A percentile compares a stretch with the other conserved stretches of the same genome.
These are phyloP conservation scores for Aurelia sp. DNA, from an alignment of 30 jellyfish, hydroid and myxozoan genomes.

Conservation along the genomic window DNA sequence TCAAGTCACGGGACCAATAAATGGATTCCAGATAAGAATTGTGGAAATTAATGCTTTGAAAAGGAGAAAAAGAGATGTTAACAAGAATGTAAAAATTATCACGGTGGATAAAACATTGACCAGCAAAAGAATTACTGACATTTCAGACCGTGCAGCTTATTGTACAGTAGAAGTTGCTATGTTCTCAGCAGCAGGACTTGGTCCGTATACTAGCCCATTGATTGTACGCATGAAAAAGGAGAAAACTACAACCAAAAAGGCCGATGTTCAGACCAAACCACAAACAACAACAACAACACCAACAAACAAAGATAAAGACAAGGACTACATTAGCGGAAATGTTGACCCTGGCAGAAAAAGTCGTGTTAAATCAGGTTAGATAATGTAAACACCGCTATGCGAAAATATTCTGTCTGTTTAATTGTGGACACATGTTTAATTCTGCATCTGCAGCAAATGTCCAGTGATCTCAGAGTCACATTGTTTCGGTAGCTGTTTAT, in stretches of 20 bases:
- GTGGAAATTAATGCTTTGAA: background rate
- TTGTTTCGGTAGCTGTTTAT: no score
- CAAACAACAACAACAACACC: no score
- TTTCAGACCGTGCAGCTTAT: background rate
- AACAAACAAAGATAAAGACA: background rate
- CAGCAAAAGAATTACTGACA: background rate
- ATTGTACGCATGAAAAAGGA: conserved; percentile 5
- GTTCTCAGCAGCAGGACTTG: conserved; percentile 43
- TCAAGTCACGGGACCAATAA: conserved; percentile 14
- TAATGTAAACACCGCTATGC: no score
- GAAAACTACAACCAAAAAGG: background rate
- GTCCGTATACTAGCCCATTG: conserved; percentile 63
- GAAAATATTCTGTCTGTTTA: no score
- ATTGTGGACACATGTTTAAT: no score
- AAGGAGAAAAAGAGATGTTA: conserved; percentile 4
- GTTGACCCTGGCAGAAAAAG: background rate
- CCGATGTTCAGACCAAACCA: no score
- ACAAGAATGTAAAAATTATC: background rate
- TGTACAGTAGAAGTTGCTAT: conserved; percentile 59
- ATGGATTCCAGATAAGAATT: conserved; percentile 56
- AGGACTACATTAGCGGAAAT: background rate
- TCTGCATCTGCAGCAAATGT: no score
- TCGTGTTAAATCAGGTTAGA: no score
- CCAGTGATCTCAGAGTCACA: no score
- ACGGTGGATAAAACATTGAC: conserved; percentile 23